Evolutionary conservation across 2,797 vertebrate genomes (phyloP), one percentile per base, ranked within the genome.

Genomic region (Channallabes apus): DNA sequence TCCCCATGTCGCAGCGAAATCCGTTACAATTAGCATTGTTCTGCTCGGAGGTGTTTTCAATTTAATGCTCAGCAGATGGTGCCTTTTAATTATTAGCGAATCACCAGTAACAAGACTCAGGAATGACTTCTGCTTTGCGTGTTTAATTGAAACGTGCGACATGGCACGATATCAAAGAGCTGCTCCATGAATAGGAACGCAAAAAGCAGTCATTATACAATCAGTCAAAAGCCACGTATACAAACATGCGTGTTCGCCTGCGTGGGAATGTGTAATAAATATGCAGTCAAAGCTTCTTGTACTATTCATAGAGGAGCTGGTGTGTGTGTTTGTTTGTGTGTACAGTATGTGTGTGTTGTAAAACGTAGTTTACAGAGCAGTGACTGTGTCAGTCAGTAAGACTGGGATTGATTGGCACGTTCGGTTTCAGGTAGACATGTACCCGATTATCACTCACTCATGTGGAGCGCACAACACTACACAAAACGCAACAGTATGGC

Each of bases 81-180:
- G 91, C 91, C 91, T 94, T 94, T 93, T 94, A 94, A 94, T 94
- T 92, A 94, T 92, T 92, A 91, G 90, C 87, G 88, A 91, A 88
- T 92, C 88, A 91, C 88, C 87, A 87, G 88, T 92, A 91, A 93
- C 92, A 91, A 92, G 88, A 90, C 67, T 20, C 64, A 84, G 89
- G 88, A 89, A 90, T 92, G 69, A 82, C 38, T 89, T 91, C 88
- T 86, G 90, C 71, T 88, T 90, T 87, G 91, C 90, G 88, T 82
- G 80, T 86, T 91, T 93, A 91, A 92, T 92, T 91, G 89, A 92
- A 91, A 88, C 84, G 56, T 85, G 88, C 81, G 86, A 90, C 89
- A 90, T 29, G 84, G 87, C 83, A 82, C 85, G 35, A 79, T 82
- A 85, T 91, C 86, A 86, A 88, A 90, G 88, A 83, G 83, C 84